These are phyloP conservation scores for Drosophila takahashii DNA, from an alignment of 1,140 invertebrate species.

Conservation along the genomic window DNA sequence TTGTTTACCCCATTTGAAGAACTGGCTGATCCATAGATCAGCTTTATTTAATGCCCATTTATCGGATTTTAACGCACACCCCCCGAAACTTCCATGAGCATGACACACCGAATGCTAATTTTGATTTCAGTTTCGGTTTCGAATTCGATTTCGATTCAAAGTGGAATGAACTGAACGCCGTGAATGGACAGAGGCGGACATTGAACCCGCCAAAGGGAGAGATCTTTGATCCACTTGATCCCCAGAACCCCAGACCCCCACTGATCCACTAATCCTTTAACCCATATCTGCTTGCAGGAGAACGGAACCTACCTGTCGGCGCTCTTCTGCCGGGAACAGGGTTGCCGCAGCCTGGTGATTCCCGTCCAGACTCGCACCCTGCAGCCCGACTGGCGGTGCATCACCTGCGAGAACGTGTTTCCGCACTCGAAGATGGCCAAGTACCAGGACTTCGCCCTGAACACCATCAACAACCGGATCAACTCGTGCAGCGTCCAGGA, in stretches of 20 bases:
- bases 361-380: conserved; percentile 76
- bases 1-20: no score
- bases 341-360: conserved; percentile 79
- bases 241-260: neutral
- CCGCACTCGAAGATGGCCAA: conserved; percentile 77
- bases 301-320: conserved; percentile 81
- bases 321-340: conserved; percentile 75
- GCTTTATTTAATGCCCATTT: neutral
- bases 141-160: neutral
- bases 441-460: conserved; percentile 81
- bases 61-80: neutral
- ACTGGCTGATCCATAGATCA: neutral
- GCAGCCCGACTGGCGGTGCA: conserved; percentile 79
- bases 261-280: neutral
- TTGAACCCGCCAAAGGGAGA: neutral
- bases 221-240: neutral
- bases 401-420: conserved; percentile 75
- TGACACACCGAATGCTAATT: conserved; percentile 11
- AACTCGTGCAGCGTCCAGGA: conserved; percentile 75
- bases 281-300: conserved; percentile 55
- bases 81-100: conserved; percentile 6
- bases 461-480: conserved; percentile 82
- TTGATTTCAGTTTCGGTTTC: conserved; percentile 1
- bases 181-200: conserved; percentile 30
- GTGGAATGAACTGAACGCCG: conserved; percentile 8